Evolutionary conservation across 2,888 invertebrate genomes (phyloP).

Genomic region (Pilophorus perplexus): DNA sequence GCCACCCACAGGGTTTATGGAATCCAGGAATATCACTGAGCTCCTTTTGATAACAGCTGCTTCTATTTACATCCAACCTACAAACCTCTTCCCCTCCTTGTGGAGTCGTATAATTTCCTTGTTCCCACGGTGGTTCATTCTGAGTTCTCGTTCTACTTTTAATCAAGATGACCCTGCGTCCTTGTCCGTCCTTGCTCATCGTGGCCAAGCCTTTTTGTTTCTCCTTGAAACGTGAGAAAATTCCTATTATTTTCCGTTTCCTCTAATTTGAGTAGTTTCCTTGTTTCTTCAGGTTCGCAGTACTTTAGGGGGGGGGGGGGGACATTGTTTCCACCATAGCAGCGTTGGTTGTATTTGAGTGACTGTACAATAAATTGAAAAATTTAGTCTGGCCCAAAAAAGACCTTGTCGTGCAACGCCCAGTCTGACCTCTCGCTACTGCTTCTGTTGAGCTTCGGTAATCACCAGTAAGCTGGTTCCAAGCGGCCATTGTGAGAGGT

Average conservation of each 20-base stretch:
- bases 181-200: slow-evolving; percentile 27
- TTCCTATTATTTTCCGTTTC: slow-evolving; percentile 3
- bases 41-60: slow-evolving; percentile 29
- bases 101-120: slow-evolving; percentile 29
- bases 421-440: too few species aligned
- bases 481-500: too few species aligned
- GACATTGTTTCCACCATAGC: too few species aligned
- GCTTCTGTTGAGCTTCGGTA: too few species aligned
- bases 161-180: slow-evolving; percentile 32
- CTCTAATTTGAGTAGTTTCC: neutral
- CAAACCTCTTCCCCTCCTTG: slow-evolving; percentile 8
- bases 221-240: slow-evolving; percentile 13
- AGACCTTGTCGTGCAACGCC: too few species aligned
- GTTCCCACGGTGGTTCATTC: slow-evolving; percentile 18
- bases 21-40: neutral
- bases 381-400: too few species aligned
- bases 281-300: too few species aligned
- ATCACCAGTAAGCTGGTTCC: too few species aligned
- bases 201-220: neutral
- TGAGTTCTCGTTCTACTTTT: slow-evolving; percentile 27
- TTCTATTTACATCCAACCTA: slow-evolving; percentile 37
- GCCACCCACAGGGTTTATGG: neutral
- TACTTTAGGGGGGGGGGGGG: too few species aligned
- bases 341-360: too few species aligned
- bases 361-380: too few species aligned